Percentiles rank a stretch among this genome's conserved stretches.
Evolutionary conservation across 2,888 invertebrate species (phyloP).

Genomic region (Orthonychiurus folsomi): DNA sequence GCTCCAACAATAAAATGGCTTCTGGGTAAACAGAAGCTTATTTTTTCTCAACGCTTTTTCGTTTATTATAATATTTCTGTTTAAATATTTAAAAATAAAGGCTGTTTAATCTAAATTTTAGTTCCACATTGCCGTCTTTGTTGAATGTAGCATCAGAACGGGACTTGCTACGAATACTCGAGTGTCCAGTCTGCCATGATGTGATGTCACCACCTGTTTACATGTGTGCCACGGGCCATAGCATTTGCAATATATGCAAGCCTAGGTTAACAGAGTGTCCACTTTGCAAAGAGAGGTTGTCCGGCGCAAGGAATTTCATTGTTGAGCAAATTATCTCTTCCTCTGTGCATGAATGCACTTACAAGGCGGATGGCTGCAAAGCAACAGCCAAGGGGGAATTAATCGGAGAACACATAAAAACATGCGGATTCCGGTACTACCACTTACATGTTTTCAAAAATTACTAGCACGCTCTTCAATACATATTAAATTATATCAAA

Average conservation of each 20-base stretch:
- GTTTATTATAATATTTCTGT: too few relatives aligned
- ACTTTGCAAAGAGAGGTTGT: slow-evolving; percentile 30
- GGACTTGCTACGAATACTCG: slow-evolving; percentile 28
- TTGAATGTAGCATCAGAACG: too few relatives aligned
- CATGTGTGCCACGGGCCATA: slow-evolving; percentile 34
- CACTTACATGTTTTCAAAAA: too few relatives aligned
- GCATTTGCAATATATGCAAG: slow-evolving; percentile 27
- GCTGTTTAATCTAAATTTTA: too few relatives aligned
- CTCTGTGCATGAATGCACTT: slow-evolving; percentile 30
- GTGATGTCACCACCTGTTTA: slow-evolving; percentile 32
- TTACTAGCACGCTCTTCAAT: too few relatives aligned
- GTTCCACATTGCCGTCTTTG: too few relatives aligned
- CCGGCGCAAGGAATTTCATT: slow-evolving; percentile 34
- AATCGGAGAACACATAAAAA: slow-evolving; percentile 24
- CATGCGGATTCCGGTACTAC: slow-evolving; percentile 32
- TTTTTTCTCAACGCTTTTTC: too few relatives aligned
- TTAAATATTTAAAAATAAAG: too few relatives aligned
- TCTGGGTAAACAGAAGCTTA: too few relatives aligned
- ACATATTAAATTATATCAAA: too few relatives aligned
- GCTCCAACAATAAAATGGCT: too few relatives aligned
- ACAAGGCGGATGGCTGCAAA: slow-evolving; percentile 29
- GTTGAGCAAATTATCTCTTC: slow-evolving; percentile 31
- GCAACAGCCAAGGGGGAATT: slow-evolving; percentile 23
- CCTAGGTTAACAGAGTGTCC: slow-evolving; percentile 26
- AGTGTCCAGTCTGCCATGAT: slow-evolving; percentile 37